Conservation (phyloP, 37 sponge, comb jelly and placozoan genomes). For the Beroe ovata region DNA sequence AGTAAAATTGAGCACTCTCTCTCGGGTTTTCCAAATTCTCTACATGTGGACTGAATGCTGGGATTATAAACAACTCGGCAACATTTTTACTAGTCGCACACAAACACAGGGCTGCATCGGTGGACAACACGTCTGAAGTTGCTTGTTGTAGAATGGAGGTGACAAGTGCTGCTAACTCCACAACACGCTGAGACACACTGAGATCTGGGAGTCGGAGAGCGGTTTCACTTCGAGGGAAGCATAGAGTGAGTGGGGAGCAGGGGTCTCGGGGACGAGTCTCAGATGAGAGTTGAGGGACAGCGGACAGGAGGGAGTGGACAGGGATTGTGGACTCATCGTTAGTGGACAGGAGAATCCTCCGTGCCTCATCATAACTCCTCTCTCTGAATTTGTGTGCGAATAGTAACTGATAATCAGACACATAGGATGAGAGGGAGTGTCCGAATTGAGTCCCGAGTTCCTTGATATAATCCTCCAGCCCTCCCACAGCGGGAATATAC, state of each 20-base stretch:
- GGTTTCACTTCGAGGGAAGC: neutral
- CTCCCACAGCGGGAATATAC: neutral
- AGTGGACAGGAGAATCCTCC: slow-evolving; percentile 11
- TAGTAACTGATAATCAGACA: neutral
- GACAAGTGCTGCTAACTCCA: neutral
- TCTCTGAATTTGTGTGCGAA: slow-evolving; percentile 46
- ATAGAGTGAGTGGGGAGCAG: slow-evolving; percentile 30
- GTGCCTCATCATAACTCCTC: neutral
- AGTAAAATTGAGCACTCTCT: slow-evolving; percentile 12
- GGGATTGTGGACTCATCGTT: neutral
- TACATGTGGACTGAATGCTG: neutral
- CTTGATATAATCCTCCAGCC: neutral
- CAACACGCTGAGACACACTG: neutral
- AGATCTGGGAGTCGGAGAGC: slow-evolving; percentile 34
- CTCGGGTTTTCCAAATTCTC: neutral
- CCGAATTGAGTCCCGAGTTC: neutral
- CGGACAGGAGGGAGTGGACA: neutral
- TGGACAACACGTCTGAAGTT: slow-evolving; percentile 1
- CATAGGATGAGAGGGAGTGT: neutral
- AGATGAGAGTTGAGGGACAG: neutral
- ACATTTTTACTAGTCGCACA: slow-evolving; percentile 12
- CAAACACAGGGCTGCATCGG: neutral
- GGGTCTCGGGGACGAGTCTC: slow-evolving; percentile 13
- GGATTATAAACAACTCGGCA: slow-evolving; percentile 6
- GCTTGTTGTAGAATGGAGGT: neutral